These are phyloP conservation scores for Sitta carolinensis DNA, from an alignment of 2,797 vertebrate species.

Conservation along the genomic window DNA sequence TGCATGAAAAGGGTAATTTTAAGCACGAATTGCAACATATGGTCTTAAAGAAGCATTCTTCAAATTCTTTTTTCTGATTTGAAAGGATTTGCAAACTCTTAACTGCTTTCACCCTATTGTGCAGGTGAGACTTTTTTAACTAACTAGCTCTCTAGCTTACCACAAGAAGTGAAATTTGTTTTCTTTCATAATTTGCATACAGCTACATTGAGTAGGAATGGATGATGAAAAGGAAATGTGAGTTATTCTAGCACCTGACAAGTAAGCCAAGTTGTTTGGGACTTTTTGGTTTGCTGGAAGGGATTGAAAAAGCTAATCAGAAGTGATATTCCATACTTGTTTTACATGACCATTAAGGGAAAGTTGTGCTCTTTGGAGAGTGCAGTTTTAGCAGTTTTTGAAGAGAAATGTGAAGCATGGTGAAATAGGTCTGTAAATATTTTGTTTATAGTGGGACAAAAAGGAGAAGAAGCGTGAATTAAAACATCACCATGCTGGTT, in stretches of 20 bases:
- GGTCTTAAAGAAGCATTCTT: neutral
- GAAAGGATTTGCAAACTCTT: neutral
- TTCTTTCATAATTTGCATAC: neutral
- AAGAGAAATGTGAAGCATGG: neutral
- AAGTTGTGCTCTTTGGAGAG: neutral
- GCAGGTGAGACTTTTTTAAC: neutral
- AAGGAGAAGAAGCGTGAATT: neutral
- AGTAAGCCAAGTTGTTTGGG: neutral
- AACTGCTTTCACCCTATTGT: neutral
- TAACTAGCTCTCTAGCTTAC: neutral
- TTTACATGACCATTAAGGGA: neutral
- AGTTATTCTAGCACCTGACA: neutral
- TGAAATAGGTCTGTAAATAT: neutral
- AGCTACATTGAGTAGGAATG: neutral
- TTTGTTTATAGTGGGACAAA: neutral
- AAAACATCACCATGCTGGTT: neutral
- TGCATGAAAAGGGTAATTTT: neutral
- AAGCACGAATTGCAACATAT: neutral
- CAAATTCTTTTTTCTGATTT: neutral
- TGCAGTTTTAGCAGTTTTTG: neutral
- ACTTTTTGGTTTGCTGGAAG: neutral
- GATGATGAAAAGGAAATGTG: neutral
- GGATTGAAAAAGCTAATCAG: neutral
- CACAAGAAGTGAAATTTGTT: neutral
- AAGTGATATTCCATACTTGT: neutral